Base-by-base conservation (phyloP, 2,888 invertebrate genomes). In the Strigamia maritima region DNA sequence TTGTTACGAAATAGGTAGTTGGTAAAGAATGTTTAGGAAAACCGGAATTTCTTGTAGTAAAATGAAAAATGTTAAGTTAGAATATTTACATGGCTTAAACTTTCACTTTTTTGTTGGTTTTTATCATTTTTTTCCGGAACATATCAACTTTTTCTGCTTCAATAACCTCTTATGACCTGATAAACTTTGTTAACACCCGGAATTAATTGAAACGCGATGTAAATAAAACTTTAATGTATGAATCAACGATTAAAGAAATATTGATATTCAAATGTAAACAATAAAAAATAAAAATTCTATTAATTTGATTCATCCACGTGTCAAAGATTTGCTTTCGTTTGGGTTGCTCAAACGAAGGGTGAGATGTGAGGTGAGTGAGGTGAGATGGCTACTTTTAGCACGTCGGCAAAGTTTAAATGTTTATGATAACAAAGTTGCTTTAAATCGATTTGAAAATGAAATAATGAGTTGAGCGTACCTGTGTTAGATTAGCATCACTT, bases 181-280 rank as follows among this genome's bases (percentile, higher is more conserved):
- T 75, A 75, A 75, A 75, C 75, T 75, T 75, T 75, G 31, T 28
- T 65, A 65, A 65, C 60, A 65, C 60, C 60, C 60, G 60, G 60
- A 65, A 22, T 22, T 65, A 65, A 65, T n/a, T 65, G 12, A 65
- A 65, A 24, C 12, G 19, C 22, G 22, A 65, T 24, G 22, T 22
- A 65, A 22, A 65, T 24, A 24, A 24, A 24, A 6, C 60, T 22
- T n/a, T 65, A 6, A 60, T n/a, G 0, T 12, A n/a, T 44, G 44
- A n/a, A n/a, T n/a, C 19, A 35, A 35, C 6, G n/a, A n/a, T n/a
- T n/a, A n/a, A n/a, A n/a, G n/a, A n/a, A n/a, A n/a, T n/a, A n/a
- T n/a, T n/a, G n/a, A n/a, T n/a, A n/a, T n/a, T n/a, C n/a, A n/a
- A n/a, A n/a, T n/a, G n/a, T 54, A 54, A 54, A 54, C 54, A 7